A percentile compares a stretch with the other conserved stretches of the same genome.
Conservation (phyloP, 2,113 vertebrate genomes). For the Coreoperca whiteheadi region DNA sequence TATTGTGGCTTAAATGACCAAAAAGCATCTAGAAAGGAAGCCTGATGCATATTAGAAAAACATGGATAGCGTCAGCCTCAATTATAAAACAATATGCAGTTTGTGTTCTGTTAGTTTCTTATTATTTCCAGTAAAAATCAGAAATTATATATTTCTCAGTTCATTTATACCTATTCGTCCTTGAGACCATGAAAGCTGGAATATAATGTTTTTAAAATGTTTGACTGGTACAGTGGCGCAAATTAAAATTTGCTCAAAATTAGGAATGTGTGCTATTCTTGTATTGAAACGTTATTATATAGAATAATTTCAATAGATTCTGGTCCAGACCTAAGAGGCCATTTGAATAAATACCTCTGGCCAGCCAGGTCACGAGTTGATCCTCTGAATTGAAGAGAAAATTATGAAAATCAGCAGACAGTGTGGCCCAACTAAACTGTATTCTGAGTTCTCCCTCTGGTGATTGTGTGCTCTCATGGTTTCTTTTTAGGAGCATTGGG, state of each 20-base stretch:
- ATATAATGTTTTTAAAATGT: not conserved
- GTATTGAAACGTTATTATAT: not conserved
- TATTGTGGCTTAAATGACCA: not conserved
- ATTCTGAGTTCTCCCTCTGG: constrained; percentile 39
- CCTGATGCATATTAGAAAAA: not conserved
- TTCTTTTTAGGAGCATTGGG: constrained; percentile 99
- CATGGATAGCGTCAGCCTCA: not conserved
- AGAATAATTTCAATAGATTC: not conserved
- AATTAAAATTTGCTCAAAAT: not conserved
- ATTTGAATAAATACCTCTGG: not conserved
- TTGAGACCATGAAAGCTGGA: not conserved
- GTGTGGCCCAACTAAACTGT: constrained; percentile 24
- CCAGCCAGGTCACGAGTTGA: not conserved
- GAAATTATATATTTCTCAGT: not conserved
- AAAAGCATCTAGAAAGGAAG: not conserved
- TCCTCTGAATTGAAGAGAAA: constrained; percentile 35
- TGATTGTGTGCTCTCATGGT: constrained; percentile 79
- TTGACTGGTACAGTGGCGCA: not conserved
- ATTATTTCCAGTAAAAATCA: not conserved
- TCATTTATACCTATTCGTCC: not conserved
- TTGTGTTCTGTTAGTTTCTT: not conserved
- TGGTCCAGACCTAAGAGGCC: constrained; percentile 6
- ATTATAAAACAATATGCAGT: constrained; percentile 5
- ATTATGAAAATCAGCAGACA: constrained; percentile 55
- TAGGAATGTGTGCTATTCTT: constrained; percentile 8